Evolutionary conservation across 1,140 invertebrate genomes (phyloP).

Genomic region (Diabrotica virgifera): DNA sequence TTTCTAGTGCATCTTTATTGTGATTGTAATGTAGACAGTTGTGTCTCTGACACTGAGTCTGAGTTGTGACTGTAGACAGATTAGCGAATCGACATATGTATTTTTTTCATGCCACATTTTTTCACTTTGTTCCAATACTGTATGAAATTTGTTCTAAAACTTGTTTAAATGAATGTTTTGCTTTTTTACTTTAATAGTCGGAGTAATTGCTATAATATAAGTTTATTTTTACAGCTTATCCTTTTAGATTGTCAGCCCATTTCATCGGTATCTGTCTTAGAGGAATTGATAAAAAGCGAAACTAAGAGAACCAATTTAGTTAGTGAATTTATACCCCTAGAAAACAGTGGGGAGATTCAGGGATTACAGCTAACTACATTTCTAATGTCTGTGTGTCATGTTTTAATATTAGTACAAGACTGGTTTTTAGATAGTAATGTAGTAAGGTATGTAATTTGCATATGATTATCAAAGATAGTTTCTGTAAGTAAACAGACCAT

Average conservation of each 20-base stretch:
- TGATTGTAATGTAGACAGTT: too few relatives aligned
- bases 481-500: background rate
- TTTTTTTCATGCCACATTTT: background rate
- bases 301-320: slow-evolving; percentile 52
- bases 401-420: slow-evolving; percentile 82
- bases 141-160: background rate
- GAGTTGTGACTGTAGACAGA: too few relatives aligned
- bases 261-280: slow-evolving; percentile 62
- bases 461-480: background rate
- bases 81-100: too few relatives aligned
- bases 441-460: slow-evolving; percentile 52
- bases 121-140: background rate
- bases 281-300: slow-evolving; percentile 53
- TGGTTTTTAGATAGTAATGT: slow-evolving; percentile 79
- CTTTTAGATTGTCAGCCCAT: slow-evolving; percentile 60
- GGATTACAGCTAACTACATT: slow-evolving; percentile 79
- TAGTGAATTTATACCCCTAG: slow-evolving; percentile 59
- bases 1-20: too few relatives aligned
- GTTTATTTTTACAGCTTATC: slow-evolving; percentile 47
- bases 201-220: background rate
- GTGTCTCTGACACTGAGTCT: too few relatives aligned
- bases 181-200: background rate
- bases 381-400: slow-evolving; percentile 84
- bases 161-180: slow-evolving; percentile 1
- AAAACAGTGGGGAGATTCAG: slow-evolving; percentile 68